Percentiles rank a stretch among this genome's conserved stretches.
phyloP scores from a whole-genome alignment of 2,113 vertebrate species.

The Chrysochloris asiatica region DNA sequence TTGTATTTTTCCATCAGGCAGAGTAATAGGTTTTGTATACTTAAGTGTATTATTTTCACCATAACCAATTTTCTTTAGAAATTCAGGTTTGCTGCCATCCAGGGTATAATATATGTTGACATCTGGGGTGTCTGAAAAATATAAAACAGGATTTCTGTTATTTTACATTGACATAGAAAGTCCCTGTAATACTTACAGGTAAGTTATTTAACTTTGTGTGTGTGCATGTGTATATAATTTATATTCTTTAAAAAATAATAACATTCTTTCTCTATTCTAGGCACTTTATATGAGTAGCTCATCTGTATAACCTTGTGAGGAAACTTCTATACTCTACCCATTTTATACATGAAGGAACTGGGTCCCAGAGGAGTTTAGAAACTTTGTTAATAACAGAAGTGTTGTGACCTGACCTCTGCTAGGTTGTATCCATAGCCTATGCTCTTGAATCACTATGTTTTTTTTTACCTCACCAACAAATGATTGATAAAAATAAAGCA shows the following conservation, averaged over 20 bases:
- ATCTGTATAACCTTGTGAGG: background rate
- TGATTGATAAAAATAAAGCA: background rate
- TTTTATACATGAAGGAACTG: background rate
- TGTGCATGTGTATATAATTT: background rate
- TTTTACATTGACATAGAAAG: conserved; percentile 39
- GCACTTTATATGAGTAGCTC: background rate
- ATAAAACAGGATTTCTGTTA: conserved; percentile 48
- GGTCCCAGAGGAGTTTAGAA: conserved; percentile 7
- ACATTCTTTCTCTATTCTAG: background rate
- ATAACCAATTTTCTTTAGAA: conserved; percentile 79
- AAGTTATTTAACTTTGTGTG: background rate
- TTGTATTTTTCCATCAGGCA: conserved; percentile 91
- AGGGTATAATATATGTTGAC: conserved; percentile 92
- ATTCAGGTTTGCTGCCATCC: conserved; percentile 92
- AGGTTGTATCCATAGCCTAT: background rate
- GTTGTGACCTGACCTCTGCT: conserved; percentile 3
- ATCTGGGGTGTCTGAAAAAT: conserved; percentile 89
- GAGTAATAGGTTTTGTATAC: conserved; percentile 87
- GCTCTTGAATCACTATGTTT: background rate
- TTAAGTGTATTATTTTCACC: conserved; percentile 86
- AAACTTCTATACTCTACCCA: background rate
- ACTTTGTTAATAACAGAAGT: background rate
- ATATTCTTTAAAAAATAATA: background rate
- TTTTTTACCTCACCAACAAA: background rate
- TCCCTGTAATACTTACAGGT: background rate